phyloP scores from a whole-genome alignment of 2,888 invertebrate species.

The Acanthosepion esculentum region DNA sequence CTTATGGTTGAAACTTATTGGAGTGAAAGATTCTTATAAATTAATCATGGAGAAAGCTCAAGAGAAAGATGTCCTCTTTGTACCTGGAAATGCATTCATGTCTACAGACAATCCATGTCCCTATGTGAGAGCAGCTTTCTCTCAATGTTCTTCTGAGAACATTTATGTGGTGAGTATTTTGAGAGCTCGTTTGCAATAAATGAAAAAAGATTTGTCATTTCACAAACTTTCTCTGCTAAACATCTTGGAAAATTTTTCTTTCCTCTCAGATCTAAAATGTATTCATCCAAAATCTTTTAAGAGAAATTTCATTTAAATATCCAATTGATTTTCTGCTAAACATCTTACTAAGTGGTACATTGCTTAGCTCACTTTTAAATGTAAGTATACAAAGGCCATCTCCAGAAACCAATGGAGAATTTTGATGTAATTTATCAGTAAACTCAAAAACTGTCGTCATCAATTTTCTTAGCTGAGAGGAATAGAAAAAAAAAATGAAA shows the following conservation, averaged over 20 bases:
- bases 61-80: constrained; percentile 79
- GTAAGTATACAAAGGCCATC: too few species aligned
- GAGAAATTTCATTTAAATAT: too few species aligned
- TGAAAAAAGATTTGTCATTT: neutral
- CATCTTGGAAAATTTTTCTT: neutral
- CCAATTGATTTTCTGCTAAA: too few species aligned
- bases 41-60: constrained; percentile 84
- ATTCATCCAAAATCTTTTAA: too few species aligned
- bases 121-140: constrained; percentile 83
- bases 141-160: constrained; percentile 81
- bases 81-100: constrained; percentile 85
- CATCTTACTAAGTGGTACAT: too few species aligned
- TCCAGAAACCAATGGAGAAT: too few species aligned
- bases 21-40: constrained; percentile 82
- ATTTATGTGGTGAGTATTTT: constrained; percentile 78
- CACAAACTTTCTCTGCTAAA: neutral
- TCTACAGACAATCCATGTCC: constrained; percentile 81
- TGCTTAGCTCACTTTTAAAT: too few species aligned
- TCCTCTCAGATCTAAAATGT: neutral
- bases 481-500: too few species aligned
- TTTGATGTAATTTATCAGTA: too few species aligned
- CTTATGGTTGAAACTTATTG: constrained; percentile 83
- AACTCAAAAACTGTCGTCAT: too few species aligned
- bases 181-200: neutral
- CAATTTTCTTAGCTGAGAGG: too few species aligned